These are phyloP conservation scores for Ormyrus thymus DNA, from an alignment of 2,888 invertebrate species.

Conservation along the genomic window DNA sequence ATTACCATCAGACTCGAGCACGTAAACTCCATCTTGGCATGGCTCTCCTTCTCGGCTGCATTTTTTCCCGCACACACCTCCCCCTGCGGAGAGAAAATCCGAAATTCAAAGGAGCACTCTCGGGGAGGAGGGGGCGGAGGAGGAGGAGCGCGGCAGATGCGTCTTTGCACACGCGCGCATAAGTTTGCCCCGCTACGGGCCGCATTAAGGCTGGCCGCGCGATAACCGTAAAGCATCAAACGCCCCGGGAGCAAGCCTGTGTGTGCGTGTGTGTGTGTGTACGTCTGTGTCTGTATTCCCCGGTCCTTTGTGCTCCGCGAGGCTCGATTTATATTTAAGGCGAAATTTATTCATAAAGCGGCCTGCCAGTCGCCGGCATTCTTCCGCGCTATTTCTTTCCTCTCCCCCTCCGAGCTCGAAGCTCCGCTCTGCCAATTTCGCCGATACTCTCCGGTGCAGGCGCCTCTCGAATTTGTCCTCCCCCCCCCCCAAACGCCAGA, in stretches of 20 bases:
- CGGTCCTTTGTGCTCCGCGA: neutral
- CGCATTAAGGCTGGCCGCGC: slow-evolving; percentile 1
- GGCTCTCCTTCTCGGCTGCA: neutral
- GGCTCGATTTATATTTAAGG: slow-evolving; percentile 47
- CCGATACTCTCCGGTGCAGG: neutral
- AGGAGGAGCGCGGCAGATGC: neutral
- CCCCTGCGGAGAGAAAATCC: slow-evolving; percentile 19
- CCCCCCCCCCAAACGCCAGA: neutral
- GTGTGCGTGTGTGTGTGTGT: no score
- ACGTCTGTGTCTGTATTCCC: neutral
- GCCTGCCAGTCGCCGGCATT: neutral
- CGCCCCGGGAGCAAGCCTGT: neutral
- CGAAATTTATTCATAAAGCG: slow-evolving; percentile 53
- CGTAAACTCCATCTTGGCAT: neutral
- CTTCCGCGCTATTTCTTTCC: neutral
- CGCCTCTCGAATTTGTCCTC: slow-evolving; percentile 15
- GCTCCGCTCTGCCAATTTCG: slow-evolving; percentile 41
- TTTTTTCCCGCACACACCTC: neutral
- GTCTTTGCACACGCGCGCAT: neutral
- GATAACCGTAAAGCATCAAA: slow-evolving; percentile 34
- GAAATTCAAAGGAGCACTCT: slow-evolving; percentile 48
- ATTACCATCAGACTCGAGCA: slow-evolving; percentile 4
- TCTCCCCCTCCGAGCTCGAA: neutral
- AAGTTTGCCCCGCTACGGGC: slow-evolving; percentile 8
- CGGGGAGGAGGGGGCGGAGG: no score